Base-by-base conservation (phyloP, 2,797 vertebrate species). In the Sebastes wilsoni region DNA sequence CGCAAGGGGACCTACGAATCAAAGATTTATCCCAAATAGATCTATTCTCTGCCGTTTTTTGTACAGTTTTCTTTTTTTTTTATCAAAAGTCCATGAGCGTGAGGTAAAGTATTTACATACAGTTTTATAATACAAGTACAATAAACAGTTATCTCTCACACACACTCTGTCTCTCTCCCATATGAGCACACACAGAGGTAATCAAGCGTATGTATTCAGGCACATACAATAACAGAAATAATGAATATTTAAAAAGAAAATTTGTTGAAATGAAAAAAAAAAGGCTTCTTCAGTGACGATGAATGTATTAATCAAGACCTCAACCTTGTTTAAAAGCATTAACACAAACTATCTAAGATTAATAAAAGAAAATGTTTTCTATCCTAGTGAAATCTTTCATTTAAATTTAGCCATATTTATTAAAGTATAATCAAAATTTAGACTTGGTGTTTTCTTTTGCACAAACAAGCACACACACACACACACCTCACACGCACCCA, bases 171-270 rank as follows among this genome's bases (percentile, higher is more conserved):
- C 87, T 90, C 88, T 89, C 85, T 73, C 87, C 83, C 88, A 85
- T 80, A 83, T 87, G 85, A 90, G 87, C 87, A 92, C 91, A 92
- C 93, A 94, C 93, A 92, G 94, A 95, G 94, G 95, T 96, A 96
- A 96, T 95, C 93, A 95, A 96, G 93, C 94, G 82, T 92, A 91
- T 95, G 95, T 91, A 87, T 94, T 93, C 93, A 95, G 95, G 94
- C 95, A 95, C 96, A 89, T 94, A 94, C 94, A 94, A 92, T 83
- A 90, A 94, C 90, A 86, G 81, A 88, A 92, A 88, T 32, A 72
- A 88, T 90, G 79, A 91, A 86, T 79, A 79, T 85, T 87, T n/a
- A 78, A 88, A 91, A 55, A 62, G 25, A 66, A 72, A 83, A 85
- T 69, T 73, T 22, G 30, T 84, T 79, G 46, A 90, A 86, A 88